Evolutionary conservation across 2,888 invertebrate species (phyloP), one percentile per base, ranked within the genome.

Genomic region (Acanthopleura granulata): DNA sequence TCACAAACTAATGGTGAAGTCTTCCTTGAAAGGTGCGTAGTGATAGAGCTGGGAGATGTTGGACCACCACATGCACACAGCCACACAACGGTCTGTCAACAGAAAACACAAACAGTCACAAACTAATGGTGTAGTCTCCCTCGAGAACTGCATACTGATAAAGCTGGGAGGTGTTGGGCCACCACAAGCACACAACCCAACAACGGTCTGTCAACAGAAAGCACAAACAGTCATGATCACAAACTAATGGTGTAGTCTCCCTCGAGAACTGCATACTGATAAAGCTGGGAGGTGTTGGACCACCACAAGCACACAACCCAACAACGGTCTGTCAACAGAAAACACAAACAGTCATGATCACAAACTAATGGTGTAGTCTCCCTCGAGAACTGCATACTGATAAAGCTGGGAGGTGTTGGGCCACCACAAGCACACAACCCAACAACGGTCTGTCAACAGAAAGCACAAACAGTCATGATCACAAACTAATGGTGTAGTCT

Each of bases 351-450:
- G n/a, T n/a, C n/a, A n/a, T n/a, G n/a, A n/a, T n/a, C n/a, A n/a
- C n/a, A n/a, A n/a, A 40, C 9, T 40, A 40, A 40, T 40, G 40
- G 9, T 40, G 40, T 6, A 9, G 22, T 81, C 80, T 29, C 79
- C 76, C 78, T 87, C 88, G 9, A 85, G 78, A 18, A 89, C 79
- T 11, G 86, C 86, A 76, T 87, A 89, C 61, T 85, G 84, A 62
- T 81, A 76, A 3, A 88, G 66, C 61, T 85, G 84, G n/a, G 84
- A 79, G 30, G 79, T 78, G 16, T 81, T 83, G 50, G 82, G 80
- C 89, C 89, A 89, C 89, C 89, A 88, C 14, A 89, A 85, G 30
- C 83, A 83, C 16, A 89, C 78, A 66, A 78, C 78, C n/a, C 83
- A 83, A 15, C 86, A 84, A 0, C 78, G 77, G 72, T 82, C 87